phyloP scores from a whole-genome alignment of 2,888 invertebrate species.

The Thalpophila matura region DNA sequence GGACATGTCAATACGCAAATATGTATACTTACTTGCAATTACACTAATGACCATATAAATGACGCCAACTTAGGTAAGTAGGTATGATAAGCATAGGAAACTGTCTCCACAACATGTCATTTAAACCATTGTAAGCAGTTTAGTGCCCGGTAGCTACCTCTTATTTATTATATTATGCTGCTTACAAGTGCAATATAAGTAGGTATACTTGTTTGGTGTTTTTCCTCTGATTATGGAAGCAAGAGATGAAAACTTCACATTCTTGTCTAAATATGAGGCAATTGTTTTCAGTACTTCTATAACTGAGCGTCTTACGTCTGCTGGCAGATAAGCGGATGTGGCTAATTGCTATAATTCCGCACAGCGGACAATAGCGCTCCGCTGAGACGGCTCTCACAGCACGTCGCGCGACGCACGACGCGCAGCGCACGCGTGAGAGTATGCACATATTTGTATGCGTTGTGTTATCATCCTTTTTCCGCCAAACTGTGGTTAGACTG shows the following conservation, averaged over 20 bases:
- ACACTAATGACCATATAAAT: not conserved
- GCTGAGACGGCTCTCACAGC: not conserved
- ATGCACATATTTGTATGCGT: too few relatives aligned
- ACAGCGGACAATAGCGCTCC: not conserved
- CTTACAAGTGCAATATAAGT: not conserved
- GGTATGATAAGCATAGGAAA: constrained; percentile 29
- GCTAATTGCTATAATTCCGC: constrained; percentile 12
- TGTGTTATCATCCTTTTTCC: too few relatives aligned
- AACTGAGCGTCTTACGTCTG: not conserved
- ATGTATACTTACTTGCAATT: not conserved
- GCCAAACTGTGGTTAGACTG: too few relatives aligned
- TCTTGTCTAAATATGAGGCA: not conserved
- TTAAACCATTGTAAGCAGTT: not conserved
- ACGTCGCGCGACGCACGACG: not conserved
- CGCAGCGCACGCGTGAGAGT: too few relatives aligned
- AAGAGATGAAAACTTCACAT: not conserved
- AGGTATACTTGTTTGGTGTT: not conserved
- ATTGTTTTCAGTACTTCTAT: not conserved
- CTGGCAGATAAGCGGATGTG: constrained; percentile 16
- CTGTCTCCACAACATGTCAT: not conserved
- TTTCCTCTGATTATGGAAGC: not conserved
- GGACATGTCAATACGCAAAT: too few relatives aligned
- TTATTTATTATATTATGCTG: constrained; percentile 5
- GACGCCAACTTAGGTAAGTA: not conserved
- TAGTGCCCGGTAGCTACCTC: not conserved